These are phyloP conservation scores for Andrena bicolor DNA, from an alignment of 2,888 invertebrate species.

Conservation along the genomic window DNA sequence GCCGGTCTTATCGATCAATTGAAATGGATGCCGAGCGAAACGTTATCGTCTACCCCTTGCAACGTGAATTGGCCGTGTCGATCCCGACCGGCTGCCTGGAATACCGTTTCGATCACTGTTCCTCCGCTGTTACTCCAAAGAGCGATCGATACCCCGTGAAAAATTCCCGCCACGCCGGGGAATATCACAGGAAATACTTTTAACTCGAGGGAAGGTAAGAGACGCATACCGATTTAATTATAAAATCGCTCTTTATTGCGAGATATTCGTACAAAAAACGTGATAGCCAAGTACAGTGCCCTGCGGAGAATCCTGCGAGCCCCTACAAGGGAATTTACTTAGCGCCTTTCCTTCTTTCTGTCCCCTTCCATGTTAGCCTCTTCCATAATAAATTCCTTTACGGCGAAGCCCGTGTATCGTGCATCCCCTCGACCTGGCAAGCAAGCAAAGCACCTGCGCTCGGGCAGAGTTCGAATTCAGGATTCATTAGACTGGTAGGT, in stretches of 20 bases:
- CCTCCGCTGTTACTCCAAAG: constrained; percentile 7
- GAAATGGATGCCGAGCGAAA: constrained; percentile 22
- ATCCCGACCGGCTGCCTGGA: constrained; percentile 7
- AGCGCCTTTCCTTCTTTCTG: constrained; percentile 4
- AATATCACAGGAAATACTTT: not conserved
- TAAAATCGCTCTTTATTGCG: constrained; percentile 3
- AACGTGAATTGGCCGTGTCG: constrained; percentile 9
- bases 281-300: not conserved
- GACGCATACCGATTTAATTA: not conserved
- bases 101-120: constrained; percentile 21
- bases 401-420: not conserved
- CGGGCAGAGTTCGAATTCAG: not conserved
- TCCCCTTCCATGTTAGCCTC: constrained; percentile 5
- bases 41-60: constrained; percentile 18
- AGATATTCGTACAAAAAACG: not conserved
- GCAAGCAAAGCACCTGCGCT: not conserved
- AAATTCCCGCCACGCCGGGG: not conserved
- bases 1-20: constrained; percentile 30
- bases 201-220: not conserved
- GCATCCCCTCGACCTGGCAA: not conserved
- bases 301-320: constrained; percentile 7
- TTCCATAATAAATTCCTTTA: constrained; percentile 35
- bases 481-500: not conserved
- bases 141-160: not conserved
- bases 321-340: constrained; percentile 39